Conservation (phyloP, 2,888 invertebrate species). For the Hartigia nigra region DNA sequence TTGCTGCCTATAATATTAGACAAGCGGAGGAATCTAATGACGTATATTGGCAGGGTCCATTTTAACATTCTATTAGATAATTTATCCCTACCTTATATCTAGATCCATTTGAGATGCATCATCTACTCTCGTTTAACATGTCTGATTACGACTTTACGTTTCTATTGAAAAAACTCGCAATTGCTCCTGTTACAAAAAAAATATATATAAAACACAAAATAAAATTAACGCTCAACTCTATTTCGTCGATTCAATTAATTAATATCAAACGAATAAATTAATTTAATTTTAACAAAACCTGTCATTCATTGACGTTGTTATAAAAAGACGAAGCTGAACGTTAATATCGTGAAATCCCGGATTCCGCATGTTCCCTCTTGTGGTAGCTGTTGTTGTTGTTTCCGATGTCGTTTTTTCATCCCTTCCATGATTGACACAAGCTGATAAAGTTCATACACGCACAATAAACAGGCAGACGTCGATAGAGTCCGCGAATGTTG, state of each 20-base stretch:
- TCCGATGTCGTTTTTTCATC: not conserved
- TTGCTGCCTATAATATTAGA: constrained; percentile 65
- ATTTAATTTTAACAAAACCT: not conserved
- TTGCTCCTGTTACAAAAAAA: not conserved
- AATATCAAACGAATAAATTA: not conserved
- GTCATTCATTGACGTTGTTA: not conserved
- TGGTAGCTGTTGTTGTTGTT: not conserved
- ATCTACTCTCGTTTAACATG: not conserved
- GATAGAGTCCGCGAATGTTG: constrained; percentile 47
- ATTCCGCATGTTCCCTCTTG: constrained; percentile 11
- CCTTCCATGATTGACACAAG: constrained; percentile 53
- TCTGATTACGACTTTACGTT: not conserved
- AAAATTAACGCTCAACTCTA: not conserved
- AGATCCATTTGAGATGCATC: not conserved
- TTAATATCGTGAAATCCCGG: not conserved
- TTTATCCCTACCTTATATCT: constrained; percentile 30
- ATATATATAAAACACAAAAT: not conserved
- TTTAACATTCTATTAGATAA: constrained; percentile 19
- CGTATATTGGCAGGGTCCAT: constrained; percentile 50
- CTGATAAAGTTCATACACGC: constrained; percentile 53
- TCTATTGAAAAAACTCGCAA: not conserved
- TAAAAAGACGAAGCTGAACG: not conserved
- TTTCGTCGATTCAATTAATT: not conserved
- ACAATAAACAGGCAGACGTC: constrained; percentile 43
- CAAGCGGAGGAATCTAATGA: constrained; percentile 61